Conservation (phyloP, 2,888 invertebrate genomes). For the Gortyna flavago region DNA sequence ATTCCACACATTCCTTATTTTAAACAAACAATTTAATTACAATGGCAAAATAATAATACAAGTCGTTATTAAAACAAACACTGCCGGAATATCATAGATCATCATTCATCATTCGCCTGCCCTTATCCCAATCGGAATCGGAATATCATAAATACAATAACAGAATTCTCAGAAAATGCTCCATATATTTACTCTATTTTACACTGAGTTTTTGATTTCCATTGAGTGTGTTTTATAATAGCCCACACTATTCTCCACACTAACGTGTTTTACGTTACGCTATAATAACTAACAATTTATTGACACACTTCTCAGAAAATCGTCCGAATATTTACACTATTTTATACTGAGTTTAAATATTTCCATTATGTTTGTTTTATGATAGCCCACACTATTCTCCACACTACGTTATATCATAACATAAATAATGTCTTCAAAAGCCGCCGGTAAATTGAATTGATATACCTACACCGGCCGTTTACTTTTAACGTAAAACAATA, state of each 20-base stretch:
- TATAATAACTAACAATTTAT: neutral
- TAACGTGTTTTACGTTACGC: neutral
- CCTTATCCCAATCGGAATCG: too few species aligned
- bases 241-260: neutral
- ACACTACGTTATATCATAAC: neutral
- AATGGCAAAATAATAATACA: neutral
- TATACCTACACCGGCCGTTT: slow-evolving; percentile 44
- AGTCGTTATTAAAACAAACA: neutral
- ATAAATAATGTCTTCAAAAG: slow-evolving; percentile 25
- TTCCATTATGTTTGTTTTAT: neutral
- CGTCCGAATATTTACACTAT: neutral
- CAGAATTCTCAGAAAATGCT: neutral
- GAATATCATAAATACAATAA: neutral
- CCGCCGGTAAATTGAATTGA: slow-evolving; percentile 55
- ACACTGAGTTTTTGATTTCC: neutral
- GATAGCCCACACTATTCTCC: neutral
- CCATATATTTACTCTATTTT: neutral
- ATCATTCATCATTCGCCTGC: too few species aligned
- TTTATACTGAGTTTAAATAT: neutral
- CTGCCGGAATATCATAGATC: too few species aligned
- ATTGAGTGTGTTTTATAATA: neutral
- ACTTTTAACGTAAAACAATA: slow-evolving; percentile 50
- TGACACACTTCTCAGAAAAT: neutral
- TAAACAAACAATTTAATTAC: neutral
- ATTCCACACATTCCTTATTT: neutral